Percentiles rank a stretch among this genome's conserved stretches.
Evolutionary conservation across 1,140 invertebrate genomes (phyloP).

Genomic region (Bombus confusus): DNA sequence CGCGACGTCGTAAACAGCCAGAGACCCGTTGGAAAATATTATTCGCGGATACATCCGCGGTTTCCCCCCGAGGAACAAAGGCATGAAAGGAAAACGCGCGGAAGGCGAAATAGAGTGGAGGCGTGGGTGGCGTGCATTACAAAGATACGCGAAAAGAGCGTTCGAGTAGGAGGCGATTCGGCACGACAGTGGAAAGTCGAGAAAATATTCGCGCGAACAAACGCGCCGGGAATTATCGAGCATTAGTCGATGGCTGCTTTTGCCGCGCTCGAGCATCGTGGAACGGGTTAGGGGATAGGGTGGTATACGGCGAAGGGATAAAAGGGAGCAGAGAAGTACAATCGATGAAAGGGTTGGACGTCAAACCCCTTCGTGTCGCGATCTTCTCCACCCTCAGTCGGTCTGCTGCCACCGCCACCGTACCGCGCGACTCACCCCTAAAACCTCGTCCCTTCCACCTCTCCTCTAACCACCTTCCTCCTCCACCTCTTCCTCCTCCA

Average conservation of each 20-base stretch:
- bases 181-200: slow-evolving; percentile 63
- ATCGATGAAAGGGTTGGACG: slow-evolving; percentile 82
- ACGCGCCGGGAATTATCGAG: slow-evolving; percentile 74
- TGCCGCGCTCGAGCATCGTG: slow-evolving; percentile 59
- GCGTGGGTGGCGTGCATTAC: slow-evolving; percentile 38
- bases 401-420: slow-evolving; percentile 61
- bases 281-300: slow-evolving; percentile 58
- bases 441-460: slow-evolving; percentile 49
- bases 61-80: slow-evolving; percentile 39
- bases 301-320: slow-evolving; percentile 72
- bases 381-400: slow-evolving; percentile 73
- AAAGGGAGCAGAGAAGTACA: slow-evolving; percentile 79
- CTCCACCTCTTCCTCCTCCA: neutral
- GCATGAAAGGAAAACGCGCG: slow-evolving; percentile 53
- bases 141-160: slow-evolving; percentile 66
- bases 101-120: slow-evolving; percentile 12
- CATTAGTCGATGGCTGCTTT: slow-evolving; percentile 78
- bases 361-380: slow-evolving; percentile 80
- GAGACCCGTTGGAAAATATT: slow-evolving; percentile 42
- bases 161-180: slow-evolving; percentile 58
- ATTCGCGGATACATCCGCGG: slow-evolving; percentile 44
- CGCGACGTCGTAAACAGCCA: slow-evolving; percentile 39
- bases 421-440: slow-evolving; percentile 60
- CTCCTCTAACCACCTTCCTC: slow-evolving; percentile 50
- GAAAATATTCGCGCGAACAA: slow-evolving; percentile 71